These are phyloP conservation scores for Stictonetta naevosa DNA, from an alignment of 2,113 vertebrate species.

Conservation along the genomic window DNA sequence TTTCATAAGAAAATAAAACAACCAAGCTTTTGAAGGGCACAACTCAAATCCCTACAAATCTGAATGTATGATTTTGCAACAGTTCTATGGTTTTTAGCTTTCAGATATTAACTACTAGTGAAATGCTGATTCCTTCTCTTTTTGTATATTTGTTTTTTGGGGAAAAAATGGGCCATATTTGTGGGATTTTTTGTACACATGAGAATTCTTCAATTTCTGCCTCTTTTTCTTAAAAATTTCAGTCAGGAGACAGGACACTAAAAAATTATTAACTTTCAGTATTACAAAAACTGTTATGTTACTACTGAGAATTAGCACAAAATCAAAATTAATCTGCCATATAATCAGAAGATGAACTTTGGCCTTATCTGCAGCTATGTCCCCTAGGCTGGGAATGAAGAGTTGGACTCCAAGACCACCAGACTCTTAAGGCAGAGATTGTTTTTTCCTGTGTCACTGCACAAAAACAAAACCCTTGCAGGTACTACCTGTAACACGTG, in stretches of 20 bases:
- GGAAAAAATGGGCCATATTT: neutral
- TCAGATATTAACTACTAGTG: neutral
- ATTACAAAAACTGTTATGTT: neutral
- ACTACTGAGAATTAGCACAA: neutral
- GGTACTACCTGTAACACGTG: neutral
- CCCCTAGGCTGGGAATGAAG: neutral
- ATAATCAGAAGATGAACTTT: neutral
- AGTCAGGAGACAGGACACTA: neutral
- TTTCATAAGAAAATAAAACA: neutral
- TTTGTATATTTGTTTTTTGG: neutral
- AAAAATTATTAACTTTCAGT: neutral
- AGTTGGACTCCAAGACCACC: neutral
- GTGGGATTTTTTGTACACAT: neutral
- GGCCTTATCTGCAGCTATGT: neutral
- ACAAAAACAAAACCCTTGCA: neutral
- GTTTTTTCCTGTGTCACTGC: neutral
- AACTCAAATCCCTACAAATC: neutral
- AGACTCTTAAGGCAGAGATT: neutral
- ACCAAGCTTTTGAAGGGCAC: neutral
- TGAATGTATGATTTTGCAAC: neutral
- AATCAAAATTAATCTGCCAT: neutral
- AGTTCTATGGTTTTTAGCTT: neutral
- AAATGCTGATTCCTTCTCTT: neutral
- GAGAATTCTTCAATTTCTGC: neutral
- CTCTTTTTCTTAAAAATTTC: neutral